Percentiles rank a stretch among this genome's conserved stretches.
These are phyloP conservation scores for Perognathus longimembris DNA, from an alignment of 2,113 vertebrate genomes.

Conservation along the genomic window DNA sequence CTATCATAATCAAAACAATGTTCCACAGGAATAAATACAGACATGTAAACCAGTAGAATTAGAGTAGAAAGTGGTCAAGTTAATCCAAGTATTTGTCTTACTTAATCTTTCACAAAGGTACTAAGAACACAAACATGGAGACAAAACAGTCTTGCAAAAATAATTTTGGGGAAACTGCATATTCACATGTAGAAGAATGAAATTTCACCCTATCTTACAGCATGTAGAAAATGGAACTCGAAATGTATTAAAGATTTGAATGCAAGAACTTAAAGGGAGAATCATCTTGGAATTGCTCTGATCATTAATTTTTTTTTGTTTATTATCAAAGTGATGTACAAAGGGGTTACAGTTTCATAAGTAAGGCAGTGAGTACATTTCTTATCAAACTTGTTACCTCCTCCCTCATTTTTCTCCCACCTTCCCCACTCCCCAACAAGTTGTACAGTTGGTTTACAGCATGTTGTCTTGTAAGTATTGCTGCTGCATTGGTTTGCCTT, in stretches of 20 bases:
- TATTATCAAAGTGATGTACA: too few relatives aligned
- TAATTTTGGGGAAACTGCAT: neutral
- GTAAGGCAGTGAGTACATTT: too few relatives aligned
- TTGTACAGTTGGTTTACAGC: too few relatives aligned
- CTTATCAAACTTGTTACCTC: too few relatives aligned
- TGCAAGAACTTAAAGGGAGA: neutral
- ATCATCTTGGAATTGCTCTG: neutral
- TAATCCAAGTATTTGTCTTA: neutral
- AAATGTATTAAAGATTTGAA: neutral
- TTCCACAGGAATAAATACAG: neutral
- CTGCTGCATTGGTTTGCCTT: too few relatives aligned
- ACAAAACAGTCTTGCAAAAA: neutral
- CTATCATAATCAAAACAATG: neutral
- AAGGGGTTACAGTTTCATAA: too few relatives aligned
- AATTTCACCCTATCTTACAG: neutral
- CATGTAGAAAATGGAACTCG: neutral
- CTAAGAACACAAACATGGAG: neutral
- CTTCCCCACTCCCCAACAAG: too few relatives aligned
- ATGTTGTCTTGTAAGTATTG: too few relatives aligned
- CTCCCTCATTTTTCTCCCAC: too few relatives aligned
- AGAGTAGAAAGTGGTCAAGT: neutral
- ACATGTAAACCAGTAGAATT: neutral
- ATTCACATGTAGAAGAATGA: neutral
- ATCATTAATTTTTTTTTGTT: neutral
- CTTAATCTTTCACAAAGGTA: neutral